These are phyloP conservation scores for Parambassis ranga DNA, from an alignment of 2,797 vertebrate genomes.

Conservation along the genomic window DNA sequence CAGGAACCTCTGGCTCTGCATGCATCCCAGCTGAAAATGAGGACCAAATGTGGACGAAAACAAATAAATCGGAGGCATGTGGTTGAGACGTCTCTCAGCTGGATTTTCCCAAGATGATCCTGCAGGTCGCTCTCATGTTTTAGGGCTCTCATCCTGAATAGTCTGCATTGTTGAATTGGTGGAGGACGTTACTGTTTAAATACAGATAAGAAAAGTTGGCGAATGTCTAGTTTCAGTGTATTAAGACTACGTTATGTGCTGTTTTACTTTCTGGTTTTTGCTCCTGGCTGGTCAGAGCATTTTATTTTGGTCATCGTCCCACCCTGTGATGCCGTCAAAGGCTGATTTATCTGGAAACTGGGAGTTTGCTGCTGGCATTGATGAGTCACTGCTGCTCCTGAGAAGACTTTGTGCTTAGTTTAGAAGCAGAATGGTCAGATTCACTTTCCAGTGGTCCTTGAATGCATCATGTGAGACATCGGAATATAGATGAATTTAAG, in stretches of 20 bases:
- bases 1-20: constrained; percentile 3
- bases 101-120: constrained; percentile 36
- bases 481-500: too few relatives aligned
- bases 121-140: not conserved
- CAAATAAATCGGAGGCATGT: constrained; percentile 28
- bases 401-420: too few relatives aligned
- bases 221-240: not conserved
- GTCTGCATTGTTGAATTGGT: too few relatives aligned
- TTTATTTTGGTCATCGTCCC: not conserved
- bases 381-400: too few relatives aligned
- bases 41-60: constrained; percentile 54
- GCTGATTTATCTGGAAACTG: not conserved
- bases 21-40: constrained; percentile 30
- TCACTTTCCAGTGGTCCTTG: too few relatives aligned
- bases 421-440: too few relatives aligned
- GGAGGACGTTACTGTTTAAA: not conserved
- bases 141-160: too few relatives aligned
- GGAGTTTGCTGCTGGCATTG: not conserved
- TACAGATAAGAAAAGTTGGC: not conserved
- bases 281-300: not conserved
- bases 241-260: not conserved
- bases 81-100: constrained; percentile 42
- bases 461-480: too few relatives aligned
- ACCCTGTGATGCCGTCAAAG: not conserved
- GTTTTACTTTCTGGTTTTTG: not conserved